Evolutionary conservation across 2,113 vertebrate species (phyloP).

Genomic region (Sus scrofa): DNA sequence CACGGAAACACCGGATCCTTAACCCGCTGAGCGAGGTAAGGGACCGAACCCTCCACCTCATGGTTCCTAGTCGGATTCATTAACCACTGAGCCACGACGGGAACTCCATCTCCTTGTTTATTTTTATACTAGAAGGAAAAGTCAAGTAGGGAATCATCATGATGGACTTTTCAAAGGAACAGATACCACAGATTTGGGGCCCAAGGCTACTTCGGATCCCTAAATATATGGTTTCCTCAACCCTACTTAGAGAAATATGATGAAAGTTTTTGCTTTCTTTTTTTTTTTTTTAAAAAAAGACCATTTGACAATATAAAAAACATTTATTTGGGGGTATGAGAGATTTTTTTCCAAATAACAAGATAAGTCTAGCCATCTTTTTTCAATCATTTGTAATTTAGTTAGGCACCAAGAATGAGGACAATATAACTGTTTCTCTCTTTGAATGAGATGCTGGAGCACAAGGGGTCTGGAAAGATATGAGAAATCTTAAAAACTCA

Average conservation of each 20-base stretch:
- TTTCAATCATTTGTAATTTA: constrained; percentile 47
- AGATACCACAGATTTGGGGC: neutral
- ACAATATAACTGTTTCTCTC: neutral
- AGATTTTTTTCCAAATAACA: constrained; percentile 1
- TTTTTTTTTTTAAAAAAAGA: constrained; percentile 14
- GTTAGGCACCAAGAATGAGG: constrained; percentile 41
- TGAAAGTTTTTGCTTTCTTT: neutral
- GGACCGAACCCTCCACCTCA: too few species aligned
- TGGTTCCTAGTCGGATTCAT: too few species aligned
- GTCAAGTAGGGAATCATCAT: neutral
- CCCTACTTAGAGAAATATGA: constrained; percentile 30
- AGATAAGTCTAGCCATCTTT: neutral
- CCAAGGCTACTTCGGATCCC: neutral
- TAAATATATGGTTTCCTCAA: constrained; percentile 20
- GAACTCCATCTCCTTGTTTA: constrained; percentile 64
- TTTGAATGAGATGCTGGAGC: constrained; percentile 14
- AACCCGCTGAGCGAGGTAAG: too few species aligned
- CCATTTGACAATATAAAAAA: constrained; percentile 31
- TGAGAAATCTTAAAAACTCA: constrained; percentile 47
- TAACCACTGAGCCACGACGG: too few species aligned
- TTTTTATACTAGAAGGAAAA: constrained; percentile 60
- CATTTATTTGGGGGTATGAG: constrained; percentile 11
- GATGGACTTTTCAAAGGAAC: constrained; percentile 19
- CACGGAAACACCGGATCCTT: too few species aligned
- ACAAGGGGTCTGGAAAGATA: neutral